A percentile compares a stretch with the other conserved stretches of the same genome.
Conservation (phyloP, 2,888 invertebrate genomes). For the Unio pictorum region DNA sequence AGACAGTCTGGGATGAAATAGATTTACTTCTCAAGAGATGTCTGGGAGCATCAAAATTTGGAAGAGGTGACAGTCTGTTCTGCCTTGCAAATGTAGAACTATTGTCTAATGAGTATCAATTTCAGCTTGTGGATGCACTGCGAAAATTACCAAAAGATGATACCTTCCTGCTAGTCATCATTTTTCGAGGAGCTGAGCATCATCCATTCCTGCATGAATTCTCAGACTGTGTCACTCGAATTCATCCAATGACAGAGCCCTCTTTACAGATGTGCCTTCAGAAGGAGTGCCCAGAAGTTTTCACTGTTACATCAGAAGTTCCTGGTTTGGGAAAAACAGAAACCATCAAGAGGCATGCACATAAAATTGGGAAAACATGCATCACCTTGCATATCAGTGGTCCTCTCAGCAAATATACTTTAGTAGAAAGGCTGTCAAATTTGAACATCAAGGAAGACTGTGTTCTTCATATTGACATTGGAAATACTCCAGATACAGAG, state of each 20-base stretch:
- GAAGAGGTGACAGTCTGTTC: slow-evolving; percentile 15
- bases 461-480: slow-evolving; percentile 45
- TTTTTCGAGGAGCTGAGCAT: slow-evolving; percentile 38
- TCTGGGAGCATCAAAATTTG: slow-evolving; percentile 12
- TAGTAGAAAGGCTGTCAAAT: slow-evolving; percentile 24
- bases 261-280: slow-evolving; percentile 11
- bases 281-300: slow-evolving; percentile 22
- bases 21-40: slow-evolving; percentile 37
- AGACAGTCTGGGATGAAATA: slow-evolving; percentile 41
- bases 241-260: slow-evolving; percentile 22
- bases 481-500: slow-evolving; percentile 22
- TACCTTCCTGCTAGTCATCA: slow-evolving; percentile 25
- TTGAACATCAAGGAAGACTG: slow-evolving; percentile 17
- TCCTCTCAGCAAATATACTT: neutral
- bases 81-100: slow-evolving; percentile 45
- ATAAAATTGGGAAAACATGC: slow-evolving; percentile 9
- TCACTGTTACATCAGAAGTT: slow-evolving; percentile 32
- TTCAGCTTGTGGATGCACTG: slow-evolving; percentile 33
- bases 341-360: slow-evolving; percentile 21
- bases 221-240: slow-evolving; percentile 10
- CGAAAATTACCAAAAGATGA: slow-evolving; percentile 5
- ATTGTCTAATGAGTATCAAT: slow-evolving; percentile 37
- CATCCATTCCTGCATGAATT: slow-evolving; percentile 40
- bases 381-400: slow-evolving; percentile 45
- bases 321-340: slow-evolving; percentile 46